These are phyloP conservation scores for Pipistrellus nathusii DNA, from an alignment of 2,797 vertebrate genomes.

Conservation along the genomic window DNA sequence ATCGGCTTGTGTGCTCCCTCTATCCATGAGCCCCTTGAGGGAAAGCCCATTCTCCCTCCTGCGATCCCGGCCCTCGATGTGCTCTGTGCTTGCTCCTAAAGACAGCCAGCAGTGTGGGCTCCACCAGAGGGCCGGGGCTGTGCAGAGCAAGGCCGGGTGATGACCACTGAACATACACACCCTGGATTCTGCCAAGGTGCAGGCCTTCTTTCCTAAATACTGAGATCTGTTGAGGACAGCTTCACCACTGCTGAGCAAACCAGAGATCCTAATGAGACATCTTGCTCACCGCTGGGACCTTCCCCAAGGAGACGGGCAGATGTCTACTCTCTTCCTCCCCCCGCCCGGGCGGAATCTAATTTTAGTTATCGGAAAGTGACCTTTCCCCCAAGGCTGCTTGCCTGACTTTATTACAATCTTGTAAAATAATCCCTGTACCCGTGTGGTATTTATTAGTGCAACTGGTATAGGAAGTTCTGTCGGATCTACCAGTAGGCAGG, in stretches of 20 bases:
- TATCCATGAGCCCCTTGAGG: not conserved
- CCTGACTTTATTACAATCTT: slow-evolving; percentile 63
- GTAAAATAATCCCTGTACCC: slow-evolving; percentile 57
- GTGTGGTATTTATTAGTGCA: slow-evolving; percentile 57
- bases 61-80: not conserved
- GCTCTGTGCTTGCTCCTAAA: not conserved
- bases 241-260: not conserved
- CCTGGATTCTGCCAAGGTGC: not conserved
- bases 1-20: not conserved
- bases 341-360: slow-evolving; percentile 68
- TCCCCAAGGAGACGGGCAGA: slow-evolving; percentile 60
- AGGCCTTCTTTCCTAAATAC: not conserved
- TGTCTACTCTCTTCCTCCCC: slow-evolving; percentile 54
- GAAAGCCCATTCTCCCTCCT: not conserved
- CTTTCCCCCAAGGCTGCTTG: slow-evolving; percentile 71
- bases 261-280: slow-evolving; percentile 31
- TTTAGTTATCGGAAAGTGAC: slow-evolving; percentile 58
- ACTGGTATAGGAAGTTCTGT: slow-evolving; percentile 4
- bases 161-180: rapidly evolving
- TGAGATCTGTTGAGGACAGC: not conserved
- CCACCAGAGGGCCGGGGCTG: not conserved
- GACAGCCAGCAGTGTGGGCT: not conserved
- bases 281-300: not conserved
- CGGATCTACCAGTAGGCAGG: not conserved
- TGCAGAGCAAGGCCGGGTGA: not conserved